Evolutionary conservation across 2,888 invertebrate genomes (phyloP), one percentile per base, ranked within the genome.

Genomic region (Erebia aethiops): DNA sequence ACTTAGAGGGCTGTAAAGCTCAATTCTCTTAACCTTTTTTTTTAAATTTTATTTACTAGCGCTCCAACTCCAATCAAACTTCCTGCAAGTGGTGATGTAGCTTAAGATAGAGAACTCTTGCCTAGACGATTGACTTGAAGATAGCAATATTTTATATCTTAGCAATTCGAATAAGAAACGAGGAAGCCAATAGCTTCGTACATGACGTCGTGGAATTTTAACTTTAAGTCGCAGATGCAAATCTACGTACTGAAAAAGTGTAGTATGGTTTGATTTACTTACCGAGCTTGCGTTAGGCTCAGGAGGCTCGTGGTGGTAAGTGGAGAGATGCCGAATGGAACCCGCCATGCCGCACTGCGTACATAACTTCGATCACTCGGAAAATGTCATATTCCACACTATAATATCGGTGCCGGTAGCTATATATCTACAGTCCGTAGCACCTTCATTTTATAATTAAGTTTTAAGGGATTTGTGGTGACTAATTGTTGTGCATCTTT

Each of bases 251-350:
- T 16, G 54, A 18, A 18, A 16, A 54, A 10, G 18, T 18, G 10
- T 26, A 26, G 14, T 26, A 46, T 61, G 46, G 46, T 35, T 35
- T n/a, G 62, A n/a, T 8, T 21, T 5, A 69, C 91, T 91, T 73
- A 92, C 92, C 86, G 92, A 84, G 74, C 82, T 82, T 56, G 85
- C 85, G 52, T 87, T 80, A 8, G 87, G 88, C 74, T 90, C 90
- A 73, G 87, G 77, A 73, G 87, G 77, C 57, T 92, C 92, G 73
- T 89, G 91, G 75, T 92, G 90, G 81, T 91, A 86, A 18, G 89
- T 87, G 75, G 92, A 89, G 73, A 88, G 85, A 73, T 92, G 92
- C 78, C 92, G 84, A 71, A 89, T 90, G 60, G 90, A 84, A 72
- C 92, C 91, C 83, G 92, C 91, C 92, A 93, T 92, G 78, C 83